phyloP scores from a whole-genome alignment of 2,113 vertebrate genomes.

The Nyctibius bracteatus region DNA sequence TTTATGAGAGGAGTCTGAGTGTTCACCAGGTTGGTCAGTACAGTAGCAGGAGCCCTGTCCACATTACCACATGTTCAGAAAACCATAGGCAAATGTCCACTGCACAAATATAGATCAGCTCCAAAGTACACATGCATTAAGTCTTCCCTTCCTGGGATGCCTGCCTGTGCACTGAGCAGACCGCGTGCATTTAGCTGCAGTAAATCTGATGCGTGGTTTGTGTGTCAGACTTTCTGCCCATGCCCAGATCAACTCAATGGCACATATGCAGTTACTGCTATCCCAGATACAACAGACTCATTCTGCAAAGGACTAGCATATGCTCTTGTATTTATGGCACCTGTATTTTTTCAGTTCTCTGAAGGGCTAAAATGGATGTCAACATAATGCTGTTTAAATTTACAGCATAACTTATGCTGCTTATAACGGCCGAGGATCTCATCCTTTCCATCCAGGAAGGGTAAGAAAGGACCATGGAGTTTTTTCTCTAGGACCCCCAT shows the following conservation, averaged over 20 bases:
- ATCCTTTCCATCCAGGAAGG: neutral
- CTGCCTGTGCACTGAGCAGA: neutral
- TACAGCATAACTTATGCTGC: neutral
- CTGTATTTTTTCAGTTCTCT: neutral
- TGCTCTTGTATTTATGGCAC: neutral
- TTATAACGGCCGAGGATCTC: neutral
- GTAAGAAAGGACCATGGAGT: neutral
- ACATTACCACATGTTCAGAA: neutral
- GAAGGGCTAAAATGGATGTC: neutral
- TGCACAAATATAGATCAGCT: neutral
- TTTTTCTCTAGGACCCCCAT: neutral
- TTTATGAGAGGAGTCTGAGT: neutral
- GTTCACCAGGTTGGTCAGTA: neutral
- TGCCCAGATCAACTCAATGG: neutral
- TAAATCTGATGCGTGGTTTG: neutral
- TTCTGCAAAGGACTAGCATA: neutral
- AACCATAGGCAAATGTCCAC: neutral
- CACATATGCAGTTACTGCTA: neutral
- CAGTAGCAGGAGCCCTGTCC: neutral
- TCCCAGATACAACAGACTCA: neutral
- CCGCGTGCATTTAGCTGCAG: neutral
- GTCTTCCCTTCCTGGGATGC: neutral
- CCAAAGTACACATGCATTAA: neutral
- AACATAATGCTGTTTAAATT: neutral
- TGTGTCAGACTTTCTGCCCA: neutral